A percentile compares a stretch with the other conserved stretches of the same genome.
phyloP scores from a whole-genome alignment of 2,888 invertebrate genomes.

The Tenthredo notha region DNA sequence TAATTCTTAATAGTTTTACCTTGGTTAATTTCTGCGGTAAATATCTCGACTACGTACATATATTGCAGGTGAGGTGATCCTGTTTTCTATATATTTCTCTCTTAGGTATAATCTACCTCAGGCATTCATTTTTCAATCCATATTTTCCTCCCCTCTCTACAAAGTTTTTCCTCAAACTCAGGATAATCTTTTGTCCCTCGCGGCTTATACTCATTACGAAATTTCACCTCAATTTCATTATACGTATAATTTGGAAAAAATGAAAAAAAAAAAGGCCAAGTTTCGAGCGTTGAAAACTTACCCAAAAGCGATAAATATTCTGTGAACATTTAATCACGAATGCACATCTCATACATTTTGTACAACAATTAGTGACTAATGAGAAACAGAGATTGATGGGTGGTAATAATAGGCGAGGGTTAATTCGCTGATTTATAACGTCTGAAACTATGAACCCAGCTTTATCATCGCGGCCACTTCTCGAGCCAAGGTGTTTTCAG shows the following conservation, averaged over 20 bases:
- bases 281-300: background rate
- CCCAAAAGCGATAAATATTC: background rate
- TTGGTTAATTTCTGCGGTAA: conserved; percentile 25
- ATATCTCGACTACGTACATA: background rate
- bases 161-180: background rate
- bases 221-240: background rate
- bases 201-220: background rate
- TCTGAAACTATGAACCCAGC: conserved; percentile 12
- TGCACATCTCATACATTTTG: background rate
- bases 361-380: background rate
- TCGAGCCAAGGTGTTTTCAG: conserved; percentile 55
- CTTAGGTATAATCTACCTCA: background rate
- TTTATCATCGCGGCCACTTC: conserved; percentile 23
- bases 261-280: too few relatives aligned
- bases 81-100: background rate
- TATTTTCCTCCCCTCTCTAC: background rate
- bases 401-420: background rate
- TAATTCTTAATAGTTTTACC: conserved; percentile 39
- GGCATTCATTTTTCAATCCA: background rate
- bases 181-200: background rate
- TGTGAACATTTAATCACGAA: background rate
- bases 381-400: background rate
- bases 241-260: background rate
- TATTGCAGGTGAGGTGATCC: background rate
- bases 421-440: background rate